phyloP scores from a whole-genome alignment of 2,113 vertebrate genomes.

The Neotragus moschatus region DNA sequence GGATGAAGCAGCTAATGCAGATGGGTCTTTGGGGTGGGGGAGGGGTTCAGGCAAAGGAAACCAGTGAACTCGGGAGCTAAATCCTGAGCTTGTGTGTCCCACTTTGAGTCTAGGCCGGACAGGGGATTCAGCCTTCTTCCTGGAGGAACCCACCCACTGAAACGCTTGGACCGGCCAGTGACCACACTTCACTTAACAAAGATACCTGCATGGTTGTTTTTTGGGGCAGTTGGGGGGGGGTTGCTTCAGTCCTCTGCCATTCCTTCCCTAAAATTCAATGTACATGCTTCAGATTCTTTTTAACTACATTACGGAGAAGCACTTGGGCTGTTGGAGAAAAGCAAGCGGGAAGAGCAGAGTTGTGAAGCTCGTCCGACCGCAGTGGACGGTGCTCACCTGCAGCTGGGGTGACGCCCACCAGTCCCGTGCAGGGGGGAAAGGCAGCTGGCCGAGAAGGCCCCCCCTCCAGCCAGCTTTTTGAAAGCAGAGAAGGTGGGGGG shows the following conservation, averaged over 20 bases:
- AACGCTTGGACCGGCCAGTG: background rate
- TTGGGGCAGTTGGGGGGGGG: rapidly evolving
- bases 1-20: background rate
- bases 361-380: background rate
- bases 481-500: slow-evolving; percentile 37
- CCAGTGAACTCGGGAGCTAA: background rate
- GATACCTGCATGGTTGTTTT: background rate
- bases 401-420: background rate
- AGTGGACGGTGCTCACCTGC: background rate
- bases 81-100: background rate
- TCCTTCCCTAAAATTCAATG: background rate
- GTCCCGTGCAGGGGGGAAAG: background rate
- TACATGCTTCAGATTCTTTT: background rate
- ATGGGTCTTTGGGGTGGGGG: too few relatives aligned
- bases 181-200: background rate
- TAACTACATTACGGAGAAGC: background rate
- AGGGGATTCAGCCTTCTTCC: background rate
- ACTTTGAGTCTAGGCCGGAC: background rate
- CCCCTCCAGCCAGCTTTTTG: slow-evolving; percentile 21
- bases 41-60: background rate
- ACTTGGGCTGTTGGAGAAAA: background rate
- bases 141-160: background rate
- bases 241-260: background rate
- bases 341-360: background rate
- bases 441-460: background rate